These are phyloP conservation scores for Crotophaga sulcirostris DNA, from an alignment of 2,113 vertebrate species.

Conservation along the genomic window DNA sequence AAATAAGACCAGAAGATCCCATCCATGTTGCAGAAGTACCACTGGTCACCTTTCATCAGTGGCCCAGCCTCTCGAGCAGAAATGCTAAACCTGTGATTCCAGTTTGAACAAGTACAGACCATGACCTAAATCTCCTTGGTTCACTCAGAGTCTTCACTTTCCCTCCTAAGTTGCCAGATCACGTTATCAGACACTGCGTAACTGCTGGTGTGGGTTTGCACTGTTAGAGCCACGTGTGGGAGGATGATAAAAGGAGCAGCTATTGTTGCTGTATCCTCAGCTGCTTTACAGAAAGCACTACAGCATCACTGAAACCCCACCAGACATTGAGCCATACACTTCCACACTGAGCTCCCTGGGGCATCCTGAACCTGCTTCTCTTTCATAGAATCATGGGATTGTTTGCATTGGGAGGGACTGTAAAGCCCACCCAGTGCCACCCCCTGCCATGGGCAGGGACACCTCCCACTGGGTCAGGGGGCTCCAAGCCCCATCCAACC, in stretches of 20 bases:
- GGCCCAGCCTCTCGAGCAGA: background rate
- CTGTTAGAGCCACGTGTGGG: background rate
- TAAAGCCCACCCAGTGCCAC: too few relatives aligned
- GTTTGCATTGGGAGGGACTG: too few relatives aligned
- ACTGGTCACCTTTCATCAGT: rapidly evolving
- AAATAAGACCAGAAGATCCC: background rate
- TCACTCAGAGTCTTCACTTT: background rate
- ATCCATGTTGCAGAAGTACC: rapidly evolving
- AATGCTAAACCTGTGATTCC: background rate
- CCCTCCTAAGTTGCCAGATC: background rate
- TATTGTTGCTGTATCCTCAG: background rate
- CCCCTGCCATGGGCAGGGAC: too few relatives aligned
- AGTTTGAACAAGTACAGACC: background rate
- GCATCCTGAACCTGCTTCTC: rapidly evolving
- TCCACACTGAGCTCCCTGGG: background rate
- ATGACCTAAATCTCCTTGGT: background rate
- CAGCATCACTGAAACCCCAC: background rate
- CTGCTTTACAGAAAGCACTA: background rate
- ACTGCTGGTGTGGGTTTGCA: background rate
- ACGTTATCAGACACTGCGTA: background rate
- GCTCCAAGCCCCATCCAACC: too few relatives aligned
- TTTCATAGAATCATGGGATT: background rate
- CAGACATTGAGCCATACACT: background rate
- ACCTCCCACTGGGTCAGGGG: too few relatives aligned
- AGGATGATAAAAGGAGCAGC: background rate